phyloP scores from a whole-genome alignment of 2,113 vertebrate genomes.

The Boulengeromyrus knoepffleri region DNA sequence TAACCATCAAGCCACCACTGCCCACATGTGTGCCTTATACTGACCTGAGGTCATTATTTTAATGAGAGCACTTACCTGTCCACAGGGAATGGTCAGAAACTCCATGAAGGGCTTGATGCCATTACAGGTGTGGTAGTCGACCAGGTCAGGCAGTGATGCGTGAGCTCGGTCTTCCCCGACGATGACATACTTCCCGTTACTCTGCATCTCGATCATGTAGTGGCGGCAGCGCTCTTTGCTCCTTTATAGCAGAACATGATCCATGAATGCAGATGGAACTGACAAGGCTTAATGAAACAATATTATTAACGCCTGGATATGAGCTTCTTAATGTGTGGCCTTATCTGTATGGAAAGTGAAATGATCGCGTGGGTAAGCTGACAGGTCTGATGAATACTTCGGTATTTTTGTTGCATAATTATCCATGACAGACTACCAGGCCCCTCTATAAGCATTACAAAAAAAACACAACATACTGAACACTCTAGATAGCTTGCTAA shows the following conservation, averaged over 20 bases:
- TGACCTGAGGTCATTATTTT: not conserved
- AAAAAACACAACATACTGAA: not conserved
- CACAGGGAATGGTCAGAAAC: slow-evolving; percentile 51
- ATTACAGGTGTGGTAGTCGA: slow-evolving; percentile 49
- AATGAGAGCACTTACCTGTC: slow-evolving; percentile 44
- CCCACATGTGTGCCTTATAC: not conserved
- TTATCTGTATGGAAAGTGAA: not conserved
- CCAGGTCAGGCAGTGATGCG: slow-evolving; percentile 45
- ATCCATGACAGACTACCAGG: not conserved
- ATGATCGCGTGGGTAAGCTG: not conserved
- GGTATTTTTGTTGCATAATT: not conserved
- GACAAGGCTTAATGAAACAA: not conserved
- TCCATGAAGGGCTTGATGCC: slow-evolving; percentile 65
- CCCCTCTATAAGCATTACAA: not conserved
- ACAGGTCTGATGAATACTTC: not conserved
- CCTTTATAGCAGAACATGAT: slow-evolving; percentile 31
- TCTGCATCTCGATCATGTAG: slow-evolving; percentile 64
- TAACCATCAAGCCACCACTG: too few relatives aligned
- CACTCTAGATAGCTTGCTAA: not conserved
- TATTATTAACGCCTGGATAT: not conserved
- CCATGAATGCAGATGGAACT: not conserved
- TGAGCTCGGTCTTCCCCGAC: slow-evolving; percentile 62
- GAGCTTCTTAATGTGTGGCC: not conserved
- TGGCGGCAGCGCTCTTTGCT: slow-evolving; percentile 51
- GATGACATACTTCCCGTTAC: slow-evolving; percentile 59